These are phyloP conservation scores for Eublepharis macularius DNA, from an alignment of 2,113 vertebrate genomes.

Conservation along the genomic window DNA sequence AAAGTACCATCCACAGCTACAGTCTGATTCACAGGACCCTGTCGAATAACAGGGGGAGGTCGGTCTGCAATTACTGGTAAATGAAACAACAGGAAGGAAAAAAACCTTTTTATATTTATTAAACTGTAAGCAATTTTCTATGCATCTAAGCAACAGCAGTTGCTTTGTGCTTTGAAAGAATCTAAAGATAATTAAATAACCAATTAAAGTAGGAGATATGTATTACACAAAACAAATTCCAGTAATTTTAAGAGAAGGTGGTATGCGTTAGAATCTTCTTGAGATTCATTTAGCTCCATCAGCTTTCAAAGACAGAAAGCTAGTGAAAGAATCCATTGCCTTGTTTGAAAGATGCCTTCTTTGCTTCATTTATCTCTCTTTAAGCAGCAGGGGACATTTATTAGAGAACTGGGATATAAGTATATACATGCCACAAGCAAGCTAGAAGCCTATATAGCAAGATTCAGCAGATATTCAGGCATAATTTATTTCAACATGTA, in stretches of 20 bases:
- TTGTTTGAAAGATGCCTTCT: conserved; percentile 28
- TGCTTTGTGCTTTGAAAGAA: conserved; percentile 79
- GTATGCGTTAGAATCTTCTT: neutral
- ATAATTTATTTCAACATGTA: neutral
- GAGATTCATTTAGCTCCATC: neutral
- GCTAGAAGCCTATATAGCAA: conserved; percentile 3
- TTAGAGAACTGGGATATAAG: conserved; percentile 20
- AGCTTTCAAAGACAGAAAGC: conserved; percentile 20
- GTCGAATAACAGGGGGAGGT: conserved; percentile 93
- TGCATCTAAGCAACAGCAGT: conserved; percentile 83
- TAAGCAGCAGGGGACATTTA: conserved; percentile 3
- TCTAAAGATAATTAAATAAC: conserved; percentile 83
- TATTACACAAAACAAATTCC: conserved; percentile 66
- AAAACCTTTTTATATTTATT: conserved; percentile 76
- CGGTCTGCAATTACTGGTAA: conserved; percentile 92
- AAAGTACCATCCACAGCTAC: conserved; percentile 94
- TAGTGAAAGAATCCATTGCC: conserved; percentile 17
- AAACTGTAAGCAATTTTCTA: conserved; percentile 89
- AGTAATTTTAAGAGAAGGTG: neutral
- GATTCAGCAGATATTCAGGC: neutral
- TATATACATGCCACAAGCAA: conserved; percentile 1
- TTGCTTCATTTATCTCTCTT: conserved; percentile 45
- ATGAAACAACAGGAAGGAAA: conserved; percentile 56
- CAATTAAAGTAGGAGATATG: conserved; percentile 73
- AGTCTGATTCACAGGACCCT: conserved; percentile 95